Percentiles rank a stretch among this genome's conserved stretches.
These are phyloP conservation scores for Orycteropus afer DNA, from an alignment of 2,113 vertebrate species.

Conservation along the genomic window DNA sequence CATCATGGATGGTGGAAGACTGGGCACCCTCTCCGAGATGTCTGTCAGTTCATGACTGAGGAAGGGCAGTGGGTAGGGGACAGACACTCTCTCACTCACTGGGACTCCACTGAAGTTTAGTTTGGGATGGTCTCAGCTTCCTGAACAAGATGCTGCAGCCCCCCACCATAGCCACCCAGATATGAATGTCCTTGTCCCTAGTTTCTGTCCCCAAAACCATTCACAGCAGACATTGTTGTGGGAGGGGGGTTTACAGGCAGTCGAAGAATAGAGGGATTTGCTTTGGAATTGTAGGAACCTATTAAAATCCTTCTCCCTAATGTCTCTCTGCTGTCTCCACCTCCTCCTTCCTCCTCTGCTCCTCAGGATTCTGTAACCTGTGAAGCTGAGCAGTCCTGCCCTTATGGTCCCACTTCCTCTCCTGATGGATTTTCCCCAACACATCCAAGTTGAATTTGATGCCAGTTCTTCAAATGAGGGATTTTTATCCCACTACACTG, in stretches of 20 bases:
- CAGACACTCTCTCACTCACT: too few relatives aligned
- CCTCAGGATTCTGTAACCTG: neutral
- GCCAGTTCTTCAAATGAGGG: neutral
- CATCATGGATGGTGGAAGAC: neutral
- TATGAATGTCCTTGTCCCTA: neutral
- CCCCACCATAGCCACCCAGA: neutral
- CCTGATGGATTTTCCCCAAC: neutral
- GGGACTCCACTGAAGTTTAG: neutral
- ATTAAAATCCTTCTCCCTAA: neutral
- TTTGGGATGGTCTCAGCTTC: neutral
- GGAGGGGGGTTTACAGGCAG: neutral
- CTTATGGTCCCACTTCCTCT: fast-evolving
- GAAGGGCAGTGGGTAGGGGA: neutral
- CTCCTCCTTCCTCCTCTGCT: neutral
- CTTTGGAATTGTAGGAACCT: conserved; percentile 18
- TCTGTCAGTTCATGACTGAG: neutral
- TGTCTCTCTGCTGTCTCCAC: neutral
- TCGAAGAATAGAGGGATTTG: neutral
- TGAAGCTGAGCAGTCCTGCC: neutral
- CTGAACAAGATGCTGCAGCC: neutral
- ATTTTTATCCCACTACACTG: neutral
- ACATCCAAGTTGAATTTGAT: neutral
- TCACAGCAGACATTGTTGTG: conserved; percentile 11
- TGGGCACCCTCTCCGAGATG: neutral
- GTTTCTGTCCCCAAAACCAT: conserved; percentile 18